Evolutionary conservation across 2,113 vertebrate species (phyloP).

Genomic region (Istiophorus platypterus): DNA sequence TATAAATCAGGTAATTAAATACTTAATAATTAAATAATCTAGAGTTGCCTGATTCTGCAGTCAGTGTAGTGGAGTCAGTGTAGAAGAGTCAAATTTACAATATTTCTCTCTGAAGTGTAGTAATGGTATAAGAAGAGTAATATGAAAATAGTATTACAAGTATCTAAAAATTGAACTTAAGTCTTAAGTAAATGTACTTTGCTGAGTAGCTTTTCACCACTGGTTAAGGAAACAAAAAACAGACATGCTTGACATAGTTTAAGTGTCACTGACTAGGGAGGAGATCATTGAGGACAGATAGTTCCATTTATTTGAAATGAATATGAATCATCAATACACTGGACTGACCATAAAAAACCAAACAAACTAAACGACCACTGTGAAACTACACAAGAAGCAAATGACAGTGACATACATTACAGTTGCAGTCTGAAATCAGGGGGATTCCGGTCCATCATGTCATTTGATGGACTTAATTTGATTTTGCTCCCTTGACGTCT

Average conservation of each 20-base stretch:
- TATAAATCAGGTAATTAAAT: no score
- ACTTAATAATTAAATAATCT: no score
- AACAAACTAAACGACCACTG: neutral
- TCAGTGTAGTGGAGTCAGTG: neutral
- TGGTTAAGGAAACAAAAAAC: neutral
- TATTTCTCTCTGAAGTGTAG: neutral
- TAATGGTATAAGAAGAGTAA: neutral
- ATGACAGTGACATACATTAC: no score
- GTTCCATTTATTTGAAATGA: neutral
- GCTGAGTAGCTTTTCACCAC: neutral
- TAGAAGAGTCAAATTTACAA: neutral
- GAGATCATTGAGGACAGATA: neutral
- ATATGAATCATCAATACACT: neutral
- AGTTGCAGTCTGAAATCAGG: neutral
- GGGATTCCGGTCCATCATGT: neutral
- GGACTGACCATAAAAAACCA: neutral
- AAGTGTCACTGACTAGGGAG: neutral
- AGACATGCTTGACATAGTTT: neutral
- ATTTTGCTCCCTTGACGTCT: neutral
- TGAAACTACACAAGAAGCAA: constrained; percentile 4
- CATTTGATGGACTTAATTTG: neutral
- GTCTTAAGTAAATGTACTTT: neutral
- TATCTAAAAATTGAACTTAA: neutral
- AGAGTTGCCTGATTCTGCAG: no score
- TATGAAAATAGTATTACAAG: neutral